Percentiles rank a stretch among this genome's conserved stretches.
Conservation (phyloP, 2,113 vertebrate species). For the Neopipo cinnamomea region DNA sequence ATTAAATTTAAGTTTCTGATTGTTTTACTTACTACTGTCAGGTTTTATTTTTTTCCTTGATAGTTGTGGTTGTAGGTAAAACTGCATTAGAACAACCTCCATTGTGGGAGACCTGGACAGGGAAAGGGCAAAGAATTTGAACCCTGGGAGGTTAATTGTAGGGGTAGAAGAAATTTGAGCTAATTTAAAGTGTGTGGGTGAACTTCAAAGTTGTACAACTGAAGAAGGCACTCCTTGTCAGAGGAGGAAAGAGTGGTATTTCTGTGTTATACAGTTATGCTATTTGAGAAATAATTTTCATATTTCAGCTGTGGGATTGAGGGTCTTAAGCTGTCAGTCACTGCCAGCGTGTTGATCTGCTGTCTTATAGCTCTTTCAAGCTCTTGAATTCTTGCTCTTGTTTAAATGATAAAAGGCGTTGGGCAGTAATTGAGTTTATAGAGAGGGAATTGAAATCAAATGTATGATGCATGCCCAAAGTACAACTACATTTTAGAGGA, state of each 20-base stretch:
- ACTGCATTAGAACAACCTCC: background rate
- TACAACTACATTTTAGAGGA: background rate
- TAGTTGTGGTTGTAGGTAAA: background rate
- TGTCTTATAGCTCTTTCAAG: background rate
- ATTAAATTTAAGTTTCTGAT: background rate
- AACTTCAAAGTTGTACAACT: background rate
- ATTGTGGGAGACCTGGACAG: background rate
- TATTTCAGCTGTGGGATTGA: background rate
- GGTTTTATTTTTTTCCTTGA: background rate
- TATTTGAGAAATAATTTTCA: background rate
- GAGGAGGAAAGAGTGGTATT: background rate
- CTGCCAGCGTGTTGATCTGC: background rate
- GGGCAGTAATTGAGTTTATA: background rate
- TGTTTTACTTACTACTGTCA: background rate
- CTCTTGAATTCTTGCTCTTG: background rate
- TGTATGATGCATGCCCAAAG: background rate
- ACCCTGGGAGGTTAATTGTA: background rate
- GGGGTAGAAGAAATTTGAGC: background rate
- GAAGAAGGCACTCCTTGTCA: background rate
- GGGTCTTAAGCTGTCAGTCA: background rate
- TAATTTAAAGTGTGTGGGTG: background rate
- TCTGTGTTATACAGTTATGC: background rate
- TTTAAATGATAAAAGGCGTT: background rate
- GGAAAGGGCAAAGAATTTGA: background rate
- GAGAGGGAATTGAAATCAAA: background rate